Base-by-base conservation (phyloP, 2,113 vertebrate species). In the Solea senegalensis region DNA sequence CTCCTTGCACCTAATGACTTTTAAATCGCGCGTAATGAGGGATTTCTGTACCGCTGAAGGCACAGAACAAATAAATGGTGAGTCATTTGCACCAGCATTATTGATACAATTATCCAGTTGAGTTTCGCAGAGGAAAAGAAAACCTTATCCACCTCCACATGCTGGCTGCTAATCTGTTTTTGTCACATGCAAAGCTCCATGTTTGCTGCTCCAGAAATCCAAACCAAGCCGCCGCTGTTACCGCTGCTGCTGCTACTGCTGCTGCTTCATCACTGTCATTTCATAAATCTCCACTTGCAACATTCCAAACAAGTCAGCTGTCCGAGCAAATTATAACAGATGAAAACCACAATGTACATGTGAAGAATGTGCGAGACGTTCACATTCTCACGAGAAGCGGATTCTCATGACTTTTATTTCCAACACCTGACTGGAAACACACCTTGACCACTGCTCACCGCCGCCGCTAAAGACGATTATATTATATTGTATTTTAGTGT, bases 11-110 rank as follows among this genome's bases (percentile, higher is more conserved):
- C 56, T 83, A 81, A 91, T 81, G 81, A 86, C 81, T 87, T 86
- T 88, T 79, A 85, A 90, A 85, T 84, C 74, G 59, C 50, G 65
- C 83, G 27, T 82, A 85, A 81, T 80, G 76, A 34, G 79, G 76
- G 60, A 75, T 76, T 78, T 78, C 71, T 82, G 83, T 81, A 46
- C 78, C 76, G 74, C 63, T 67, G 78, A 83, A 72, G 88, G 90
- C 83, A 69, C 85, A 90, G 81, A 91, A 91, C 87, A 92, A 93
- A 93, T 92, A 93, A 93, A 91, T 88, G 78, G 79, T 71, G 84
- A 84, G 81, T 92, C 85, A 91, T 92, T 85, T 92, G 83, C 76
- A 78, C 77, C 73, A 74, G 81, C 74, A 74, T 73, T 93, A 92
- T 91, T 93, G 89, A 93, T 91, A 84, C 90, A 87, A 93, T 93